Evolutionary conservation across 2,888 invertebrate genomes (phyloP), one percentile per base, ranked within the genome.

Genomic region (Pristionchus entomophagus): DNA sequence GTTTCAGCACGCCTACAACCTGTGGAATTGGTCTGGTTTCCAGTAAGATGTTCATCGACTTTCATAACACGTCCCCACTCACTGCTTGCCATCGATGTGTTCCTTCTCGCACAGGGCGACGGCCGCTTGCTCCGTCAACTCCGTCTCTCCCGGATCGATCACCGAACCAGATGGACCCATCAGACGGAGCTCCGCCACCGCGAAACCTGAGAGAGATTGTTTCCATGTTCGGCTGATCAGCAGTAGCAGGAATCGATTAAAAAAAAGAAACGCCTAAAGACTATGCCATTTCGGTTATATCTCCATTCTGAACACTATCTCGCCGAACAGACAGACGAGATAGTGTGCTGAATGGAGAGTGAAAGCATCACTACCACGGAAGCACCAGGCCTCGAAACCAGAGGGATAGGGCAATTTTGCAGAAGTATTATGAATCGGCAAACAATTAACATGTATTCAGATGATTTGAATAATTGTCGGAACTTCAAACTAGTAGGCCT

Each of bases 71-170:
- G n/a, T n/a, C n/a, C n/a, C 85, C 6, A 87, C 84, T 53, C 86
- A 84, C 56, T 65, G 56, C n/a, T 69, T 83, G 45, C 84, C 78
- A 38, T 38, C 85, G n/a, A 78, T 69, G n/a, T 84, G 69, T n/a
- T 35, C n/a, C 35, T n/a, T 59, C 32, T 65, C 56, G 29, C 53
- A 73, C 5, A 65, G 35, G 53, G 62, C 45, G 10, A 22, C 22
- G 22, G 38, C 35, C n/a, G 49, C 41, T 26, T 29, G 35, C 26
- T 77, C 53, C 22, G 32, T n/a, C n/a, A 35, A 26, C 35, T 85
- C 53, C 1, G n/a, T 53, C 59, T 51, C 65, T 22, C 83, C 59
- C 65, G 65, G 26, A 17, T 65, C 32, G 62, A 45, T 49, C 19
- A 32, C 32, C 41, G 49, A 41, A 3, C 83, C 83, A 14, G 29